These are phyloP conservation scores for Solenopsis invicta DNA, from an alignment of 1,140 invertebrate genomes.

Conservation along the genomic window DNA sequence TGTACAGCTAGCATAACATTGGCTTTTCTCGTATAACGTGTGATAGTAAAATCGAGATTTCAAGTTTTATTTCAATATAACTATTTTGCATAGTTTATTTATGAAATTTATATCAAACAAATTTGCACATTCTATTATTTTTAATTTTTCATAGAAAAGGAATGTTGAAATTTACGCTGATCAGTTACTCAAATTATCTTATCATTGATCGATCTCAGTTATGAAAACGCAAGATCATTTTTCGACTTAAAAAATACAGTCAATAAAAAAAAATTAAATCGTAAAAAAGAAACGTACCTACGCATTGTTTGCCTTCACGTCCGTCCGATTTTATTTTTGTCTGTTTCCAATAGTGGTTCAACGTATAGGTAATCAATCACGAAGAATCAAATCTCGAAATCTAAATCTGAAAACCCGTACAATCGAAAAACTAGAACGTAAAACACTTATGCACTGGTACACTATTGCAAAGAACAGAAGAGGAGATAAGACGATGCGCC, in stretches of 20 bases:
- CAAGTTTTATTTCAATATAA: not conserved
- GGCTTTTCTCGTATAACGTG: not conserved
- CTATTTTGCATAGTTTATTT: not conserved
- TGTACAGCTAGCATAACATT: not conserved
- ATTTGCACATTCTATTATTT: conserved; percentile 1
- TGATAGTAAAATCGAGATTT: not conserved
- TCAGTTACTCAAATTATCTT: not conserved
- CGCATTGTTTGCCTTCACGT: conserved; percentile 11
- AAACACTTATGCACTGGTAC: not conserved
- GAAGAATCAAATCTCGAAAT: not conserved
- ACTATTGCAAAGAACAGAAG: not conserved
- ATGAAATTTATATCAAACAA: not conserved
- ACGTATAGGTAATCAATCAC: conserved; percentile 34
- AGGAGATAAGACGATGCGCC: not conserved
- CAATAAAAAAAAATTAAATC: not conserved
- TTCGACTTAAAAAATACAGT: not conserved
- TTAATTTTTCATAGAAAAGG: not conserved
- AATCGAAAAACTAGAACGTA: not conserved
- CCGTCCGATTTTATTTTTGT: not conserved
- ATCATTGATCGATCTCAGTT: not conserved
- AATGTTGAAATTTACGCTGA: not conserved
- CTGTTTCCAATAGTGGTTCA: not conserved
- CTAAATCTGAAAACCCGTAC: not conserved
- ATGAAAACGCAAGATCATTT: not conserved
- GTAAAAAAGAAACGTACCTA: conserved; percentile 21